phyloP scores from a whole-genome alignment of 2,113 vertebrate species.

The Guaruba guarouba region DNA sequence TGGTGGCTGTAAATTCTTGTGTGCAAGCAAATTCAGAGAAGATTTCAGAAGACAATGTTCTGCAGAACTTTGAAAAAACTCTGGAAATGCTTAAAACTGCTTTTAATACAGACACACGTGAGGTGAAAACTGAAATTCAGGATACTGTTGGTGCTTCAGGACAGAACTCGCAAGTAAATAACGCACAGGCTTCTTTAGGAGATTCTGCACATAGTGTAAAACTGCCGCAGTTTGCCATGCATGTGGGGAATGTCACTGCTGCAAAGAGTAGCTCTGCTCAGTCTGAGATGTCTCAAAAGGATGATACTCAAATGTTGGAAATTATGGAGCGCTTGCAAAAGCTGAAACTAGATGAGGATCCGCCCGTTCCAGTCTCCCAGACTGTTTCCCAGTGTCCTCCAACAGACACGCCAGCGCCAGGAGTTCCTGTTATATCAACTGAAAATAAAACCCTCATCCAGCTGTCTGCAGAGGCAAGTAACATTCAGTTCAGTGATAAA shows the following conservation, averaged over 20 bases:
- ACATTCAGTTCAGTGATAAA: slow-evolving; percentile 66
- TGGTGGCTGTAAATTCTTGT: slow-evolving; percentile 68
- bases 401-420: slow-evolving; percentile 23
- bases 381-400: slow-evolving; percentile 55
- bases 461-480: slow-evolving; percentile 69
- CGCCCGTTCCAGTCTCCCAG: slow-evolving; percentile 29
- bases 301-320: slow-evolving; percentile 80
- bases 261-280: slow-evolving; percentile 57
- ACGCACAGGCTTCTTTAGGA: slow-evolving; percentile 43
- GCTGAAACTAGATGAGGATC: slow-evolving; percentile 81
- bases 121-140: slow-evolving; percentile 75
- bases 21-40: slow-evolving; percentile 45
- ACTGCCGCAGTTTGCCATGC: slow-evolving; percentile 48
- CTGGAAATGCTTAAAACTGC: slow-evolving; percentile 80
- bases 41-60: slow-evolving; percentile 70
- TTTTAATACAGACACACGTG: slow-evolving; percentile 76
- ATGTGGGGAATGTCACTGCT: not conserved
- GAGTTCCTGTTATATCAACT: slow-evolving; percentile 50
- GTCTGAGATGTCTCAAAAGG: slow-evolving; percentile 64
- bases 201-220: slow-evolving; percentile 36
- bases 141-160: slow-evolving; percentile 35
- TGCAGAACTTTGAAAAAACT: slow-evolving; percentile 79
- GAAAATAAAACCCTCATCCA: slow-evolving; percentile 60
- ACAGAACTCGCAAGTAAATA: slow-evolving; percentile 67
- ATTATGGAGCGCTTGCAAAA: slow-evolving; percentile 86